Evolutionary conservation across 1,140 invertebrate genomes (phyloP).

Genomic region (Pseudomyrmex concolor): DNA sequence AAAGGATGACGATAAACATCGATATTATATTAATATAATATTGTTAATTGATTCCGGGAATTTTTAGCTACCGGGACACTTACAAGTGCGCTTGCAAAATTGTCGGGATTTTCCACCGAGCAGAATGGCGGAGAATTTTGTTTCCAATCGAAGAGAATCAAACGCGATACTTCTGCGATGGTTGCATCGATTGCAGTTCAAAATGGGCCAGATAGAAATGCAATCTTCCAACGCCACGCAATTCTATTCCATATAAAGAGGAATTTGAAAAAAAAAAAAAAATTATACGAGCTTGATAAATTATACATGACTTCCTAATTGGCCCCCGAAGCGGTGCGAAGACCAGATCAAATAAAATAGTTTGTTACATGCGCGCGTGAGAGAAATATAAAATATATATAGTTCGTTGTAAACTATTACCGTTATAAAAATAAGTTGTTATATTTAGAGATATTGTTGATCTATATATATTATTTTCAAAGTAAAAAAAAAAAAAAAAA

Average conservation of each 20-base stretch:
- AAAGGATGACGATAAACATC: neutral
- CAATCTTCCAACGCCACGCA: constrained; percentile 96
- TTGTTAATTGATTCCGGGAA: neutral
- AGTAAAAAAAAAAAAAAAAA: too few species aligned
- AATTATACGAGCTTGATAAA: too few species aligned
- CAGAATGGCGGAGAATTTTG: constrained; percentile 78
- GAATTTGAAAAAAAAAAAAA: neutral
- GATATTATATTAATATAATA: neutral
- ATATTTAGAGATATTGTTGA: too few species aligned
- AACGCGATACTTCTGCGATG: constrained; percentile 90
- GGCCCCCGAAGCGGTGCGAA: too few species aligned
- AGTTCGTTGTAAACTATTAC: too few species aligned
- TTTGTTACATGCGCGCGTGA: too few species aligned
- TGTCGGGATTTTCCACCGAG: constrained; percentile 92
- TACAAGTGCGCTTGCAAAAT: constrained; percentile 95
- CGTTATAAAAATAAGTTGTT: too few species aligned
- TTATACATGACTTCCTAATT: too few species aligned
- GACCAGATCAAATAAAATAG: too few species aligned
- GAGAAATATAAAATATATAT: too few species aligned
- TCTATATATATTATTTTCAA: too few species aligned
- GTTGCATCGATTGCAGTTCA: constrained; percentile 97
- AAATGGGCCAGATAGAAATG: constrained; percentile 98
- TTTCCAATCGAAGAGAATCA: constrained; percentile 79
- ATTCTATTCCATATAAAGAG: constrained; percentile 91
- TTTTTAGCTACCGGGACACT: constrained; percentile 93